Percentiles rank a stretch among this genome's conserved stretches.
These are phyloP conservation scores for Archilochus colubris DNA, from an alignment of 2,113 vertebrate genomes.

Conservation along the genomic window DNA sequence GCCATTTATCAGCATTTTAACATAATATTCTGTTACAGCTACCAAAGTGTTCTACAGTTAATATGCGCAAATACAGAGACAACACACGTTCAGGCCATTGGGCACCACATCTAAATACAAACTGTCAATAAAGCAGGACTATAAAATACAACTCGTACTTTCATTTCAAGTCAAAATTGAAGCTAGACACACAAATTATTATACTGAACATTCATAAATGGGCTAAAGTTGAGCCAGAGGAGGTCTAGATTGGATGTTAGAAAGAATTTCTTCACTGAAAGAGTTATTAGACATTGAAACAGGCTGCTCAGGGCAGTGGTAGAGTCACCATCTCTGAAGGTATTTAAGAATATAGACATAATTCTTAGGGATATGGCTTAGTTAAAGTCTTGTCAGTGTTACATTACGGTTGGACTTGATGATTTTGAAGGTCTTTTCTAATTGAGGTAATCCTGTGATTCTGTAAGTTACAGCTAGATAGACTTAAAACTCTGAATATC, in stretches of 20 bases:
- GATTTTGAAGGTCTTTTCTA: no score
- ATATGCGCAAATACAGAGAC: neutral
- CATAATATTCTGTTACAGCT: neutral
- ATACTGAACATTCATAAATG: neutral
- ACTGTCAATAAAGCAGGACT: neutral
- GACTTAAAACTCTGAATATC: neutral
- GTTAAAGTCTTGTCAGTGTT: no score
- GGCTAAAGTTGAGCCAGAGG: no score
- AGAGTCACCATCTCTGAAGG: no score
- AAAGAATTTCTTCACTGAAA: no score
- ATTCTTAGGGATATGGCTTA: no score
- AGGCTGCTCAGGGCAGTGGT: no score
- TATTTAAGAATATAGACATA: no score
- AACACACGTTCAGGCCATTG: neutral
- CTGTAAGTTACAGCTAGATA: neutral
- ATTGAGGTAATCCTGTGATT: no score
- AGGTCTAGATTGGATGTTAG: no score
- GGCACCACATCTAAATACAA: neutral
- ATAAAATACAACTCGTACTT: neutral
- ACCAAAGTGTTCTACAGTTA: neutral
- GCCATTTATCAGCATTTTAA: neutral
- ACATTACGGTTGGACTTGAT: no score
- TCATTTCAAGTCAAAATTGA: neutral
- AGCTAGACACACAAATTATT: neutral
- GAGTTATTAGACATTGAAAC: no score